Percentiles rank a stretch among this genome's conserved stretches.
Evolutionary conservation across 2,888 invertebrate genomes (phyloP).

Genomic region (Phengaris alcon): DNA sequence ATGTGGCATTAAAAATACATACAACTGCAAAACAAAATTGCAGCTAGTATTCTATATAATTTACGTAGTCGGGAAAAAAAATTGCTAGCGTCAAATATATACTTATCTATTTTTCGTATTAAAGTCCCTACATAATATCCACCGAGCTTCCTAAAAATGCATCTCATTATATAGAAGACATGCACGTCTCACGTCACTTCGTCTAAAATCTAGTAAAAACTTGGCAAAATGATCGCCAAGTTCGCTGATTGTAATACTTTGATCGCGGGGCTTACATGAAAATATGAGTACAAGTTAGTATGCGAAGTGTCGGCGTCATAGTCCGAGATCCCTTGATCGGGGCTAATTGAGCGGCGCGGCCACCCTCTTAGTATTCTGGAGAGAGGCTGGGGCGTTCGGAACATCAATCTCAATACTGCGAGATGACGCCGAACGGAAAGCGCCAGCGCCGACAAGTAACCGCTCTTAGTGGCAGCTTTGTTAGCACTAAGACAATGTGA

Average conservation of each 20-base stretch:
- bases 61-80: no score
- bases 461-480: slow-evolving; percentile 66
- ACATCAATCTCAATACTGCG: slow-evolving; percentile 77
- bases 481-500: slow-evolving; percentile 54
- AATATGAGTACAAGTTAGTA: slow-evolving; percentile 72
- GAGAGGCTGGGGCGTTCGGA: slow-evolving; percentile 55
- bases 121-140: no score
- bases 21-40: no score
- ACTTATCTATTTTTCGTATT: no score
- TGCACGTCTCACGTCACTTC: slow-evolving; percentile 9
- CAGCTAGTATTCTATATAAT: no score
- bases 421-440: slow-evolving; percentile 72
- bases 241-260: slow-evolving; percentile 52
- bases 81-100: no score
- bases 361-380: slow-evolving; percentile 71
- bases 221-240: slow-evolving; percentile 39
- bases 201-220: slow-evolving; percentile 21
- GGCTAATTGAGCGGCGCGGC: slow-evolving; percentile 72
- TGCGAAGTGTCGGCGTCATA: slow-evolving; percentile 62
- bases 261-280: slow-evolving; percentile 64
- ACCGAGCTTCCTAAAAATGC: not conserved
- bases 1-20: no score
- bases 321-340: slow-evolving; percentile 60
- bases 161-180: slow-evolving; percentile 2
- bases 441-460: slow-evolving; percentile 66